Evolutionary conservation across 2,113 vertebrate species (phyloP).

Genomic region (Ramphastos sulfuratus): DNA sequence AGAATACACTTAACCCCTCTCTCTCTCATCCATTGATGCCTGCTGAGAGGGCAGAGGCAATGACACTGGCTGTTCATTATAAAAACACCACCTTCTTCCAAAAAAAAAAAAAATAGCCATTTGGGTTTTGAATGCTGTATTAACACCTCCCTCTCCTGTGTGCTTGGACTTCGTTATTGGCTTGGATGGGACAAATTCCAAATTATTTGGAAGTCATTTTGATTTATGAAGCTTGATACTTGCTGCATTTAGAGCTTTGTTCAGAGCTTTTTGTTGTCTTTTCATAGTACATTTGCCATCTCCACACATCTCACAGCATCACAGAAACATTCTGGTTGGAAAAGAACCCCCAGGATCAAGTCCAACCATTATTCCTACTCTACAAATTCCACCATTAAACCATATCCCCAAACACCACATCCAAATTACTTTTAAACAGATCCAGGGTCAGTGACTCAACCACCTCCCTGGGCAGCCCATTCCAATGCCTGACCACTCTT

Average conservation of each 20-base stretch:
- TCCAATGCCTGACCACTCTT: too few species aligned
- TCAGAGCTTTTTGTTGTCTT: neutral
- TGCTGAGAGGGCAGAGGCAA: neutral
- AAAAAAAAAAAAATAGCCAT: too few species aligned
- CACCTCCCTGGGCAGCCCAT: too few species aligned
- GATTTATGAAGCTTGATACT: neutral
- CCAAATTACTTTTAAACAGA: too few species aligned
- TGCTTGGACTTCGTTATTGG: neutral
- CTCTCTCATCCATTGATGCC: neutral
- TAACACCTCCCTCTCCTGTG: neutral
- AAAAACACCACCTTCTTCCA: neutral
- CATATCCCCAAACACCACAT: too few species aligned
- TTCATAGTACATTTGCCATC: neutral
- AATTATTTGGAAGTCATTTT: neutral
- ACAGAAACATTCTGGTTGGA: too few species aligned
- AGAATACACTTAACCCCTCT: neutral
- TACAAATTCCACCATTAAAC: too few species aligned
- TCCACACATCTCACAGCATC: neutral
- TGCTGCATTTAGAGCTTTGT: neutral
- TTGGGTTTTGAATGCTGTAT: neutral
- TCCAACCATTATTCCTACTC: too few species aligned
- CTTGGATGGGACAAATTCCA: neutral
- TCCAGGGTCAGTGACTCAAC: too few species aligned
- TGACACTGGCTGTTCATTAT: neutral
- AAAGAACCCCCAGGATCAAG: too few species aligned